A percentile compares a stretch with the other conserved stretches of the same genome.
These are phyloP conservation scores for Lottia gigantea DNA, from an alignment of 2,888 invertebrate genomes.

Conservation along the genomic window DNA sequence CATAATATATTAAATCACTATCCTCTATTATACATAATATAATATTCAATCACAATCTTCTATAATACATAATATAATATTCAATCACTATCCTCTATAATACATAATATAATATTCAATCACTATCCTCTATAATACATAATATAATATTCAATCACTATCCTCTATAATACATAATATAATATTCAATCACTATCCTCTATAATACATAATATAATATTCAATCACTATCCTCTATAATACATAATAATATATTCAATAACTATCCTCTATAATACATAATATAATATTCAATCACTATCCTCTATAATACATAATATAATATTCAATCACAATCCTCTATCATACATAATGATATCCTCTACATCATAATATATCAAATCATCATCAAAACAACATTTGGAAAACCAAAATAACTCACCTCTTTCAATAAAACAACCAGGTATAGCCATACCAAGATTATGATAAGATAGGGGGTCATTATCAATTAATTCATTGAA, in stretches of 20 bases:
- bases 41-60: conserved; percentile 50
- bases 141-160: conserved; percentile 45
- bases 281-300: conserved; percentile 35
- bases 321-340: no score
- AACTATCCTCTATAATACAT: conserved; percentile 33
- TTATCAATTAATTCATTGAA: conserved; percentile 50
- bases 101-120: neutral
- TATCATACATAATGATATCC: conserved; percentile 18
- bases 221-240: no score
- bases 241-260: conserved; percentile 37
- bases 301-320: conserved; percentile 30
- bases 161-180: conserved; percentile 29
- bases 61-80: conserved; percentile 19
- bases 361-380: conserved; percentile 29
- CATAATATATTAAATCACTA: neutral
- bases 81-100: conserved; percentile 40
- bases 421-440: conserved; percentile 60
- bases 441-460: conserved; percentile 63
- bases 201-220: conserved; percentile 19
- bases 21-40: no score
- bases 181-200: conserved; percentile 41
- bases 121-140: no score
- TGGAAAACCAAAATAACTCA: conserved; percentile 27
- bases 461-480: conserved; percentile 64
- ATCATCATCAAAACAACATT: no score